These are phyloP conservation scores for Hystrix brachyura DNA, from an alignment of 2,113 vertebrate genomes.

Conservation along the genomic window DNA sequence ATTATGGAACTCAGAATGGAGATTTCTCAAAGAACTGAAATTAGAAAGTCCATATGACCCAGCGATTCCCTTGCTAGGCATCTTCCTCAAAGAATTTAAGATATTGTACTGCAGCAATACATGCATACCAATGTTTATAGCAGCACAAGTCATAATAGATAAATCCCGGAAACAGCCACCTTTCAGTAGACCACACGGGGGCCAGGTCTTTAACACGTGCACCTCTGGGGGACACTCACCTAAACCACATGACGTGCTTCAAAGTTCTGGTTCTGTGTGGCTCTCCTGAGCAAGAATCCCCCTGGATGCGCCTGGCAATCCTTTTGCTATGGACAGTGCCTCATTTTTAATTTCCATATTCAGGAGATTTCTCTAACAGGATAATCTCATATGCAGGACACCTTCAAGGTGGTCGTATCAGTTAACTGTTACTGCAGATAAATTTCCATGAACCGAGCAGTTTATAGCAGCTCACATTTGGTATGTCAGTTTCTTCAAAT, in stretches of 20 bases:
- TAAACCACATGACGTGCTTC: neutral
- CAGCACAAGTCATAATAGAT: too few species aligned
- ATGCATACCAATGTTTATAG: too few species aligned
- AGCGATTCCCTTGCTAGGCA: too few species aligned
- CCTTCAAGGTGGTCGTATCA: neutral
- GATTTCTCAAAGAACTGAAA: too few species aligned
- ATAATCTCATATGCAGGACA: neutral
- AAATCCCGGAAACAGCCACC: neutral
- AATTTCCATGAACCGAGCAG: neutral
- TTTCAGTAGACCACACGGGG: neutral
- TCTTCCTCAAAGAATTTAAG: too few species aligned
- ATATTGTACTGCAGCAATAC: too few species aligned
- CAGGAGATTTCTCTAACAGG: neutral
- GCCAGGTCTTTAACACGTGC: neutral
- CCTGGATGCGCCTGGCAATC: neutral
- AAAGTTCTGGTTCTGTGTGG: too few species aligned
- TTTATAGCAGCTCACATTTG: neutral
- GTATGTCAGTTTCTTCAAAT: too few species aligned
- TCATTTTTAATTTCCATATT: neutral
- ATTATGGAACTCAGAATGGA: too few species aligned
- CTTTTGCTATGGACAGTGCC: neutral
- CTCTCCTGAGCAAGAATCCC: neutral
- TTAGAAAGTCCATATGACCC: too few species aligned
- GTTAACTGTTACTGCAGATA: neutral
- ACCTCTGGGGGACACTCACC: neutral